Conservation (phyloP, 1,140 invertebrate genomes). For the Melipona quadrifasciata region DNA sequence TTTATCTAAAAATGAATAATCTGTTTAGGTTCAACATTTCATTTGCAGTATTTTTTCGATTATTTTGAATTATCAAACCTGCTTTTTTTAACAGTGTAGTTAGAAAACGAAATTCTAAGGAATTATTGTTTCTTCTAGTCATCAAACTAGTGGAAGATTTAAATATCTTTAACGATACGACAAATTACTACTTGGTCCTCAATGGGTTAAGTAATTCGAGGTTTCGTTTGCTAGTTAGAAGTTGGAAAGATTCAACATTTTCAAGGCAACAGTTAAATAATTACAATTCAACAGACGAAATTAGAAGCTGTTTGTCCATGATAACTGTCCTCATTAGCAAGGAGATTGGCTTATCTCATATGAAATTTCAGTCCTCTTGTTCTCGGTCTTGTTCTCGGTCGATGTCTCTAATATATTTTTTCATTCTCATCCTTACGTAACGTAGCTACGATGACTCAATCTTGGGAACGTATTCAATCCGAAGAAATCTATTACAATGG, state of each 20-base stretch:
- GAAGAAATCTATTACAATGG: conserved; percentile 47
- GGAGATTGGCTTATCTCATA: conserved; percentile 30
- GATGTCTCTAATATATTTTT: conserved; percentile 38
- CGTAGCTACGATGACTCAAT: conserved; percentile 38
- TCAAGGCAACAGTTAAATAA: not conserved
- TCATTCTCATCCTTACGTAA: conserved; percentile 47
- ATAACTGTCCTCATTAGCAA: conserved; percentile 30
- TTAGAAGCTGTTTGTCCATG: not conserved
- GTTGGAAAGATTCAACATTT: not conserved
- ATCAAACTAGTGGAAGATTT: too few relatives aligned
- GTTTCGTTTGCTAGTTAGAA: not conserved
- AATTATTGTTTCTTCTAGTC: too few relatives aligned
- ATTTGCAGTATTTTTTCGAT: too few relatives aligned
- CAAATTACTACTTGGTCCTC: too few relatives aligned
- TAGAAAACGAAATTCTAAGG: too few relatives aligned
- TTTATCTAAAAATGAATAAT: too few relatives aligned
- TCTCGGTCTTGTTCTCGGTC: conserved; percentile 11
- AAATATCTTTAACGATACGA: too few relatives aligned
- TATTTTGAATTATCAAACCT: too few relatives aligned
- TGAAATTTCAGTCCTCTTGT: conserved; percentile 42
- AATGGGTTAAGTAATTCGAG: not conserved
- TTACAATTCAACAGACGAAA: not conserved
- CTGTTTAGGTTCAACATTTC: too few relatives aligned
- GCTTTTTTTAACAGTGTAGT: too few relatives aligned
- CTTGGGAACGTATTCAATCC: conserved; percentile 41